Percentiles rank a stretch among this genome's conserved stretches.
Evolutionary conservation across 2,888 invertebrate genomes (phyloP).

Genomic region (Patella ulyssiponensis): DNA sequence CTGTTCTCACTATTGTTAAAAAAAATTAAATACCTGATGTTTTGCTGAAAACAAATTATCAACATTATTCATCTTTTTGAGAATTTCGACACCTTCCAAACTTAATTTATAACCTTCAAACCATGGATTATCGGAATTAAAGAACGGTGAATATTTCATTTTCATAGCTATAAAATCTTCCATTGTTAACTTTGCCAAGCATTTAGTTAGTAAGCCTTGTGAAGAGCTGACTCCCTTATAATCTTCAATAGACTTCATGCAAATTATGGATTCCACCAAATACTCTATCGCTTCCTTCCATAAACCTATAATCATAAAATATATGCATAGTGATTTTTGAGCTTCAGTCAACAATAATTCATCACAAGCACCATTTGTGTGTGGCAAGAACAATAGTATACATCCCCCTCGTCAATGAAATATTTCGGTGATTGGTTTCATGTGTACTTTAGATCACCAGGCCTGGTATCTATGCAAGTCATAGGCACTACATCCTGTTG

Average conservation of each 20-base stretch:
- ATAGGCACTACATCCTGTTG: too few species aligned
- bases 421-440: too few species aligned
- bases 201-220: conserved; percentile 32
- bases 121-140: conserved; percentile 28
- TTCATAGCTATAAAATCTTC: conserved; percentile 30
- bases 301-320: conserved; percentile 29
- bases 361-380: too few species aligned
- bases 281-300: conserved; percentile 40
- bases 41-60: conserved; percentile 26
- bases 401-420: too few species aligned
- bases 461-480: too few species aligned
- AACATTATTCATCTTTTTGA: conserved; percentile 21
- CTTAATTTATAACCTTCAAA: conserved; percentile 36
- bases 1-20: too few species aligned
- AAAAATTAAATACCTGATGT: conserved; percentile 25
- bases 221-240: conserved; percentile 41
- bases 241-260: conserved; percentile 34
- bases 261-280: conserved; percentile 33
- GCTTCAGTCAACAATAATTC: too few species aligned
- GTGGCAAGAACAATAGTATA: too few species aligned
- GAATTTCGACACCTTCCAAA: conserved; percentile 23
- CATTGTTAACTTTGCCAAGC: conserved; percentile 31
- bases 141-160: conserved; percentile 17
- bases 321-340: too few species aligned
- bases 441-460: too few species aligned